Base-by-base conservation (phyloP, 2,113 vertebrate genomes). In the Dasypus novemcinctus region DNA sequence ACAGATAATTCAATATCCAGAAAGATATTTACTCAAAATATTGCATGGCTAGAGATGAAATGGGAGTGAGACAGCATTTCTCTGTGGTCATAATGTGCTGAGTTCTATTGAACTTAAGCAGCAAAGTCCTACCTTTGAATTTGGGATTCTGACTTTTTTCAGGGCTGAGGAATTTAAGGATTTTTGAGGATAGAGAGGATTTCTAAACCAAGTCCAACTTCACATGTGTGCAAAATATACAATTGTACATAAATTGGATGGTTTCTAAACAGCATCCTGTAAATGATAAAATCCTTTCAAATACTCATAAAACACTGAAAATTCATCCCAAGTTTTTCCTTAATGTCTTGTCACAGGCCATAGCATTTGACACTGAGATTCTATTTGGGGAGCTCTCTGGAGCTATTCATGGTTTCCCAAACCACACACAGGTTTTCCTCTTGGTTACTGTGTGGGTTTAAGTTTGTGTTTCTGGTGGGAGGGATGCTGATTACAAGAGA, bases 371-470 rank as follows among this genome's bases (percentile, higher is more conserved):
- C 38, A 29, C 33, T 61, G 29, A 20, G 82, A 33, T 21, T 68
- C 20, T 25, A 21, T 7, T n/a, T 52, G 33, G 13, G 43, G 8
- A 33, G 9, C 17, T 25, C 36, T 68, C 63, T 17, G 33, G 41
- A 49, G 20, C 13, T 23, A 14, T 9, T 3, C 0, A 2, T 7
- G 13, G 31, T 2, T 6, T 13, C 33, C 12, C 31, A 57, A 13
- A 7, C 3, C 12, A 15, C 13, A 3, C 17, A 7, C 9, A 13
- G 12, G 21, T 0, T 4, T 0, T 3, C 29, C 43, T 46, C 31
- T 76, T 20, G 36, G 20, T 21, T 36, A 38, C 25, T 52, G 52
- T 68, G 2, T 79, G 38, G 68, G 31, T 69, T 2, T 36, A 20
- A 17, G 20, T 14, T 2, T 27, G 21, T 46, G 54, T 63, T 23